A percentile compares a stretch with the other conserved stretches of the same genome.
These are phyloP conservation scores for Ictidomys tridecemlineatus DNA, from an alignment of 2,113 vertebrate species.

Conservation along the genomic window DNA sequence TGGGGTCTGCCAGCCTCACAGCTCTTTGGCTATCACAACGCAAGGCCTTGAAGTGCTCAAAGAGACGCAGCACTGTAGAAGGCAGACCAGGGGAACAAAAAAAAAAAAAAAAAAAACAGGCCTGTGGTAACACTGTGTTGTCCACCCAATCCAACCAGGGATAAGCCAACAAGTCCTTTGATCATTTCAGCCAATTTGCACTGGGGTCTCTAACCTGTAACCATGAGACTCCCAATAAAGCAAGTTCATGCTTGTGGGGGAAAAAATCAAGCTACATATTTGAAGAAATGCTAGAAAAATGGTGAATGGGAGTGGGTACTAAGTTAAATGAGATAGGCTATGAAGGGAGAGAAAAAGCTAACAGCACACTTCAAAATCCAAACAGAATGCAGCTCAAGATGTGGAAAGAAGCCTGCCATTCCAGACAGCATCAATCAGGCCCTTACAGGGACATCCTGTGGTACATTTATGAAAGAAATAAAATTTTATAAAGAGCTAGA, in stretches of 20 bases:
- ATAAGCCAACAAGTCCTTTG: neutral
- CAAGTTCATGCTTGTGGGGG: neutral
- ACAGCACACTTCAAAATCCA: neutral
- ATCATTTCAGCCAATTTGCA: neutral
- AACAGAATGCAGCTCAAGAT: neutral
- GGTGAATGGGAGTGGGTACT: neutral
- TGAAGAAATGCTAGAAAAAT: neutral
- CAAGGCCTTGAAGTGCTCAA: neutral
- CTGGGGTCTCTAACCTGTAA: neutral
- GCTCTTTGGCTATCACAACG: neutral
- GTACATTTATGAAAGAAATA: slow-evolving; percentile 41
- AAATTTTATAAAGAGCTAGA: slow-evolving; percentile 68
- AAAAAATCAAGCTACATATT: slow-evolving; percentile 30
- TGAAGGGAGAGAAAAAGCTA: neutral
- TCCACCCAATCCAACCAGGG: neutral
- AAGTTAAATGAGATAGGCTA: neutral
- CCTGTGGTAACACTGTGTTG: neutral
- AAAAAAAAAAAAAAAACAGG: no score
- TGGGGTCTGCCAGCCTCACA: neutral
- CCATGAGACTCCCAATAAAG: neutral
- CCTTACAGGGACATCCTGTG: neutral
- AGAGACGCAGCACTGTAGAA: neutral
- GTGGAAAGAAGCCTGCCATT: neutral
- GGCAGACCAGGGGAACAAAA: neutral
- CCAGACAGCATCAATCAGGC: neutral